These are phyloP conservation scores for Abrostola triplasia DNA, from an alignment of 2,888 invertebrate species.

Conservation along the genomic window DNA sequence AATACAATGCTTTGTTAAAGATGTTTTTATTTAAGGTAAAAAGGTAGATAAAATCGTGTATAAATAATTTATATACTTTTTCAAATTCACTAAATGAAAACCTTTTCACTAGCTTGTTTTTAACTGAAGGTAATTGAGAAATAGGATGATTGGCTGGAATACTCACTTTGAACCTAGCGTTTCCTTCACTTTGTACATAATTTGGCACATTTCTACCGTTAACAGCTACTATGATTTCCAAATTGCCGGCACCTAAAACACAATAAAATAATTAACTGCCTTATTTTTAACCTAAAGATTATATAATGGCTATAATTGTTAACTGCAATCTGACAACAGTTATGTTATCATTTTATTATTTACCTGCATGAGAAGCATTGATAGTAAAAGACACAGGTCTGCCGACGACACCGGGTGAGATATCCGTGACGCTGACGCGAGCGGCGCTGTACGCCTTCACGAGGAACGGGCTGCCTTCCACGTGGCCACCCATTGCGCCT, in stretches of 20 bases:
- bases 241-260: constrained; percentile 95
- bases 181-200: constrained; percentile 99
- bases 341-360: background rate
- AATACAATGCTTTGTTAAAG: no score
- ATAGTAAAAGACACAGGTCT: constrained; percentile 98
- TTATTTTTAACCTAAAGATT: no score
- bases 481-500: constrained; percentile 91
- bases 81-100: no score
- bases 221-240: constrained; percentile 99
- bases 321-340: background rate
- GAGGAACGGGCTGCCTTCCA: constrained; percentile 98
- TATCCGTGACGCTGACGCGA: constrained; percentile 98
- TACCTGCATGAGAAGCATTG: constrained; percentile 92
- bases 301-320: no score
- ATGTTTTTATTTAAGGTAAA: no score
- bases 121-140: background rate
- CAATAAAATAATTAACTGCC: background rate
- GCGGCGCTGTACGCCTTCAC: constrained; percentile 98
- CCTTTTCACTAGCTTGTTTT: no score
- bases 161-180: constrained; percentile 95
- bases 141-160: background rate
- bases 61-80: no score
- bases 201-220: constrained; percentile 99
- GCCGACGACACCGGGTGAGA: constrained; percentile 96
- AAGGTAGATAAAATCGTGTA: background rate